phyloP scores from a whole-genome alignment of 2,113 vertebrate genomes.

The Embiotoca jacksoni region DNA sequence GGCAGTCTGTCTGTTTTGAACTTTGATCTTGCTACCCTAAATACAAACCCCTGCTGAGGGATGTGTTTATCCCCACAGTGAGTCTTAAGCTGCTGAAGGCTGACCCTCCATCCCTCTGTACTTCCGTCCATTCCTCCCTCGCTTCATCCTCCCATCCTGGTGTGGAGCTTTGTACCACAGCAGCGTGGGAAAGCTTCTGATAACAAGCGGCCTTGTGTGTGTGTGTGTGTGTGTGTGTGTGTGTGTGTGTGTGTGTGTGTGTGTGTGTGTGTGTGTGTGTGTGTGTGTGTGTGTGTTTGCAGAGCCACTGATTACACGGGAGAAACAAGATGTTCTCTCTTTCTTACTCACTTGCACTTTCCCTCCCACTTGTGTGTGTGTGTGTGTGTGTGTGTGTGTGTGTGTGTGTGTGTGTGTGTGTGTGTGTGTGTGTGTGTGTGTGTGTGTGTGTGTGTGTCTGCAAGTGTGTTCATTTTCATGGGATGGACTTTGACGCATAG shows the following conservation, averaged over 20 bases:
- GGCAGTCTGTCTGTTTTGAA: constrained; percentile 66
- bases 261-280: constrained; percentile 74
- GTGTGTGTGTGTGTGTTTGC: constrained; percentile 72
- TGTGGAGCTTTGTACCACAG: constrained; percentile 76
- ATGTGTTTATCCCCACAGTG: constrained; percentile 79
- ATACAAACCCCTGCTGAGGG: constrained; percentile 68
- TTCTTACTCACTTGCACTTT: constrained; percentile 57
- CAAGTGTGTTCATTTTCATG: constrained; percentile 44
- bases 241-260: constrained; percentile 78
- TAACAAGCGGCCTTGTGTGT: constrained; percentile 77
- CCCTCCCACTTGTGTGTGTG: constrained; percentile 42
- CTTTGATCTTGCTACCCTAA: constrained; percentile 74
- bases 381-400: constrained; percentile 4
- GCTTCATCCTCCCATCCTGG: constrained; percentile 75
- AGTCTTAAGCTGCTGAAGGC: constrained; percentile 74
- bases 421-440: constrained; percentile 46
- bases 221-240: constrained; percentile 77
- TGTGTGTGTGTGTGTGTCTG: constrained; percentile 29
- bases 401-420: constrained; percentile 20
- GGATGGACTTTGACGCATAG: constrained; percentile 41
- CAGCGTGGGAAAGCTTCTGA: constrained; percentile 83
- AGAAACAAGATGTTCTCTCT: constrained; percentile 77
- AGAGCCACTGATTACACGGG: constrained; percentile 75
- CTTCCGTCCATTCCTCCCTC: constrained; percentile 73
- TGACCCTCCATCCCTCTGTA: constrained; percentile 77